Base-by-base conservation (phyloP, 1,140 invertebrate genomes). In the Drosophila ogumai region DNA sequence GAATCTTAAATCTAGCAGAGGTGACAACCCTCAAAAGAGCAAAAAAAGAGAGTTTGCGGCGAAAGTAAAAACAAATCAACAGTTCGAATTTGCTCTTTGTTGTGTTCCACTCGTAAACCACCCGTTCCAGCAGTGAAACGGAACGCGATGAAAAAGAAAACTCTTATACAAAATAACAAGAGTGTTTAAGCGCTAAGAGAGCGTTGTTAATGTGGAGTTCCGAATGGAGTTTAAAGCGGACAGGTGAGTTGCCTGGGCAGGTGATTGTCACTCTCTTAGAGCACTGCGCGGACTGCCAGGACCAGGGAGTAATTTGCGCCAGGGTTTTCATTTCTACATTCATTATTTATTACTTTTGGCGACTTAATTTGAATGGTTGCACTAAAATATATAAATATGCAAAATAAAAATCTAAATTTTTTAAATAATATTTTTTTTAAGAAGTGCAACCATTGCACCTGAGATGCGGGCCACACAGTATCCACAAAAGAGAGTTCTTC, bases 41-140 rank as follows among this genome's bases (percentile, higher is more conserved):
- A 8, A 36, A 34, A 36, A 36, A 54, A 54, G 32, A 54, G 50
- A 36, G 50, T 15, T 4, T 19, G 6, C 49, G 17, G 57, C 38
- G 44, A 84, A 49, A 32, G 72, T 66, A 75, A 75, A 75, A 75
- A 57, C 73, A 66, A 86, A 87, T 88, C 82, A 87, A 87, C 82
- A 88, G 84, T 82, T 87, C 34, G 6, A 65, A 75, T 54, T 54
- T 46, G 58, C 50, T 60, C 63, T 77, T 85, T 90, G 76, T 84
- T 87, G 77, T 85, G 80, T 84, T 87, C 34, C 84, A 49, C 28
- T 43, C n/a, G 13, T 15, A 31, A 47, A 6, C 58, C 80, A 75
- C 0, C 19, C 32, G 50, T 69, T 68, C 41, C 49, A 32, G 25
- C 25, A 13, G 13, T 4, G 44, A 0, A 68, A 61, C 38, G 25